Evolutionary conservation across 1,140 invertebrate genomes (phyloP).

Genomic region (Papilio aristodemus): DNA sequence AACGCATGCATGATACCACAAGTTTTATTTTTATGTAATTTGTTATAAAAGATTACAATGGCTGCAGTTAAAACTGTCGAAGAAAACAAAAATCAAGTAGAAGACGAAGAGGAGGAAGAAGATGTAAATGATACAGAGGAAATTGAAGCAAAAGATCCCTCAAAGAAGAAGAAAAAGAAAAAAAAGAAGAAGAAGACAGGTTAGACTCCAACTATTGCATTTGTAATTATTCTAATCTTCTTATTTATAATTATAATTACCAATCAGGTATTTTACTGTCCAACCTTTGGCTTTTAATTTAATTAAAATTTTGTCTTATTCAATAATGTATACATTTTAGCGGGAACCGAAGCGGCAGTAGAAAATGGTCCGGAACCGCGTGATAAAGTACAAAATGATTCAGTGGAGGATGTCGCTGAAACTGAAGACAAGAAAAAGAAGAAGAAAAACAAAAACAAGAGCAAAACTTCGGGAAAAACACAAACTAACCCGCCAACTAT

Average conservation of each 20-base stretch:
- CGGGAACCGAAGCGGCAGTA: slow-evolving; percentile 47
- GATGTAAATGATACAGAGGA: slow-evolving; percentile 78
- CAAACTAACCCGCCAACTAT: slow-evolving; percentile 88
- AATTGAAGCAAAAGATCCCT: slow-evolving; percentile 80
- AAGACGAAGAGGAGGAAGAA: slow-evolving; percentile 65
- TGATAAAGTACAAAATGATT: slow-evolving; percentile 47
- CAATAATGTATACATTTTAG: slow-evolving; percentile 37
- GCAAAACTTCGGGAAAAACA: slow-evolving; percentile 49
- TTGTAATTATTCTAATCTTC: slow-evolving; percentile 24
- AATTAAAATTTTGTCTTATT: slow-evolving; percentile 1
- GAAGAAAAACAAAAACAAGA: slow-evolving; percentile 84
- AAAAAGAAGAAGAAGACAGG: slow-evolving; percentile 88
- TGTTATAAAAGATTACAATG: slow-evolving; percentile 50
- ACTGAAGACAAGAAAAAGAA: slow-evolving; percentile 81
- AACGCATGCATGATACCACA: slow-evolving; percentile 30
- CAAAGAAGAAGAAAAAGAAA: slow-evolving; percentile 87
- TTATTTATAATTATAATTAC: slow-evolving; percentile 37
- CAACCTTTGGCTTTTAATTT: neutral
- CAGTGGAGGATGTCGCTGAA: slow-evolving; percentile 66
- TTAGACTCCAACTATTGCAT: slow-evolving; percentile 53
- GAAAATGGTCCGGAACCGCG: slow-evolving; percentile 49
- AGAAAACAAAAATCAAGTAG: slow-evolving; percentile 60
- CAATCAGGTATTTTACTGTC: neutral
- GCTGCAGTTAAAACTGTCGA: slow-evolving; percentile 69
- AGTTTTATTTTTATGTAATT: slow-evolving; percentile 38